Conservation (phyloP, 2,797 vertebrate species). For the Poeciliopsis presidionis region DNA sequence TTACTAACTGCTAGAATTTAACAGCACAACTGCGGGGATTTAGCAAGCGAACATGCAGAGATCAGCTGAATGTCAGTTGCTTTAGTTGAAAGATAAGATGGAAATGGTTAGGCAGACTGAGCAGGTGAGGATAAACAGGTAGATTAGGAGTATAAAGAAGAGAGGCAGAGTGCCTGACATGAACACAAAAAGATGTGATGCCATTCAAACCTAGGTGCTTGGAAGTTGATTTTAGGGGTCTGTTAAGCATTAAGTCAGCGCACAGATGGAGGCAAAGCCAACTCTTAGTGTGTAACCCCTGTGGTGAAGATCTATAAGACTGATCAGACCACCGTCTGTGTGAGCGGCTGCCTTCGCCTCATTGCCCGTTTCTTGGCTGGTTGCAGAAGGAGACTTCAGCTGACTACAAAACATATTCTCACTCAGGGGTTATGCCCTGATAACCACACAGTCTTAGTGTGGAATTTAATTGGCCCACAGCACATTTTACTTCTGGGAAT, state of each 20-base stretch:
- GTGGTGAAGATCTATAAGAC: slow-evolving; percentile 67
- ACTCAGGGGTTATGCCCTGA: slow-evolving; percentile 63
- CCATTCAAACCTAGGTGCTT: slow-evolving; percentile 42
- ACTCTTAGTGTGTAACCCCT: slow-evolving; percentile 49
- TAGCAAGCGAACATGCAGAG: slow-evolving; percentile 43
- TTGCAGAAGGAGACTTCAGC: slow-evolving; percentile 48
- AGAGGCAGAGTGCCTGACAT: slow-evolving; percentile 26
- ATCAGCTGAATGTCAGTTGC: slow-evolving; percentile 47
- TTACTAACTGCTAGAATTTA: slow-evolving; percentile 52
- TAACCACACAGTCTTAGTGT: slow-evolving; percentile 62
- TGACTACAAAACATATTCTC: slow-evolving; percentile 61
- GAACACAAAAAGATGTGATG: slow-evolving; percentile 29
- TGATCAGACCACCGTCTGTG: slow-evolving; percentile 70
- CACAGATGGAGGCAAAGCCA: slow-evolving; percentile 34
- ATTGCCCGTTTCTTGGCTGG: slow-evolving; percentile 43
- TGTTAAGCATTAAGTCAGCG: slow-evolving; percentile 48
- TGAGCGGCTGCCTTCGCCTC: slow-evolving; percentile 51
- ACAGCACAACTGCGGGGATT: slow-evolving; percentile 39
- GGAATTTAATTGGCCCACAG: slow-evolving; percentile 71
- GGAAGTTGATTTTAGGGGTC: slow-evolving; percentile 55
- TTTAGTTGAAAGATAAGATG: slow-evolving; percentile 36
- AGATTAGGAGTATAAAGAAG: slow-evolving; percentile 47
- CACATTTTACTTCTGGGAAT: slow-evolving; percentile 65
- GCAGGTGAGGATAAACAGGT: slow-evolving; percentile 47
- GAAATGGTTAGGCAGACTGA: slow-evolving; percentile 38